Evolutionary conservation across 2,113 vertebrate genomes (phyloP).

Genomic region (Tringa solitaria): DNA sequence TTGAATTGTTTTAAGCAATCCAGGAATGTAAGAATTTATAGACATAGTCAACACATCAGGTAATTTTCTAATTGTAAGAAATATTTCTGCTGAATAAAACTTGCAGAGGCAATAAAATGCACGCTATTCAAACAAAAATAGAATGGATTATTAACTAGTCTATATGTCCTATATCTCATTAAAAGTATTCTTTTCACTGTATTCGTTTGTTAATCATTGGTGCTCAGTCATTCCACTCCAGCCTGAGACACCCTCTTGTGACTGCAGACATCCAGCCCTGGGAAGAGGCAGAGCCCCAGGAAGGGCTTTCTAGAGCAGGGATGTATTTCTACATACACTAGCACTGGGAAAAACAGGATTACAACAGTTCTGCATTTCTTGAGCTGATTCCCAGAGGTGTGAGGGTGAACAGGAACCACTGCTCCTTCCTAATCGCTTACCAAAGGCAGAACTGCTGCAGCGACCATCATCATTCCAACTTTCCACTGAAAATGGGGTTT

Average conservation of each 20-base stretch:
- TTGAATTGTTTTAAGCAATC: not conserved
- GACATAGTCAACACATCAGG: not conserved
- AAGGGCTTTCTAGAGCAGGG: not conserved
- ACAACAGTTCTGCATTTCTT: not conserved
- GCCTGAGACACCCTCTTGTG: accelerated
- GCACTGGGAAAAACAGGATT: not conserved
- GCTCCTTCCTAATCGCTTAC: not conserved
- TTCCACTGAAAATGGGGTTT: not conserved
- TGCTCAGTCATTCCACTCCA: not conserved
- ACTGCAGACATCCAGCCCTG: not conserved
- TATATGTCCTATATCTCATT: not conserved
- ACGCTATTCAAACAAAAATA: not conserved
- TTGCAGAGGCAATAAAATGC: not conserved
- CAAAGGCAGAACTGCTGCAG: not conserved
- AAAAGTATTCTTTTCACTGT: not conserved
- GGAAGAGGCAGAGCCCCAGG: not conserved
- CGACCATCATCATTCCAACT: not conserved
- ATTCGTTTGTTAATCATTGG: not conserved
- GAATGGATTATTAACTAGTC: not conserved
- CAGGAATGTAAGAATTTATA: not conserved
- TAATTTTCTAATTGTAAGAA: not conserved
- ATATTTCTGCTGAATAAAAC: not conserved
- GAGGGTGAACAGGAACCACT: not conserved
- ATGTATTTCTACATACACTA: not conserved
- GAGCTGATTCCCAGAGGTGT: not conserved